These are phyloP conservation scores for Ctenodactylus gundi DNA, from an alignment of 2,113 vertebrate species.

Conservation along the genomic window DNA sequence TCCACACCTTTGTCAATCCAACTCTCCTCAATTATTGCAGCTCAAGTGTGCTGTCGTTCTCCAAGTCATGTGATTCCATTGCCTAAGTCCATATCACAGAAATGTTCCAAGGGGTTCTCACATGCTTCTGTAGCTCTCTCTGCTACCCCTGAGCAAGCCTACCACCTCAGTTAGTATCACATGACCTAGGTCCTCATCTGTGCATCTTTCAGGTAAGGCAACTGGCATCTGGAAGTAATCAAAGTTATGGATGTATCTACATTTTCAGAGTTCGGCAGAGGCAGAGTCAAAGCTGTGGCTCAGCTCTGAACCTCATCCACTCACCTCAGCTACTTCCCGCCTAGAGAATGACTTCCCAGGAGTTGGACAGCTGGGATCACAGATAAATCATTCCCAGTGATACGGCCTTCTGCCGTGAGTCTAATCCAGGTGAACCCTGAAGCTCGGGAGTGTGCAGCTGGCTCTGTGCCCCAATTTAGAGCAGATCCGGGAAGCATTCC, in stretches of 20 bases:
- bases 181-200: not conserved
- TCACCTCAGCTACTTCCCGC: not conserved
- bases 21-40: not conserved
- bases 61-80: not conserved
- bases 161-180: not conserved
- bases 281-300: not conserved
- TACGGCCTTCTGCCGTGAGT: not conserved
- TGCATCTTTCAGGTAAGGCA: not conserved
- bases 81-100: not conserved
- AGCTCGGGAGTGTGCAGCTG: slow-evolving; percentile 49
- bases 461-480: slow-evolving; percentile 50
- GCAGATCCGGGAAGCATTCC: slow-evolving; percentile 64
- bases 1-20: slow-evolving; percentile 8
- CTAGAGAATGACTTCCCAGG: not conserved
- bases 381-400: slow-evolving; percentile 29
- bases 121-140: not conserved
- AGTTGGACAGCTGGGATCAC: not conserved
- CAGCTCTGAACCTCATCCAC: not conserved
- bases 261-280: not conserved
- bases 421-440: slow-evolving; percentile 62
- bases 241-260: not conserved
- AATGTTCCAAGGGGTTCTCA: slow-evolving; percentile 14
- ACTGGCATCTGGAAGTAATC: not conserved
- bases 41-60: not conserved
- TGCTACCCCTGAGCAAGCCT: not conserved